phyloP scores from a whole-genome alignment of 2,113 vertebrate species.

The Natator depressus region DNA sequence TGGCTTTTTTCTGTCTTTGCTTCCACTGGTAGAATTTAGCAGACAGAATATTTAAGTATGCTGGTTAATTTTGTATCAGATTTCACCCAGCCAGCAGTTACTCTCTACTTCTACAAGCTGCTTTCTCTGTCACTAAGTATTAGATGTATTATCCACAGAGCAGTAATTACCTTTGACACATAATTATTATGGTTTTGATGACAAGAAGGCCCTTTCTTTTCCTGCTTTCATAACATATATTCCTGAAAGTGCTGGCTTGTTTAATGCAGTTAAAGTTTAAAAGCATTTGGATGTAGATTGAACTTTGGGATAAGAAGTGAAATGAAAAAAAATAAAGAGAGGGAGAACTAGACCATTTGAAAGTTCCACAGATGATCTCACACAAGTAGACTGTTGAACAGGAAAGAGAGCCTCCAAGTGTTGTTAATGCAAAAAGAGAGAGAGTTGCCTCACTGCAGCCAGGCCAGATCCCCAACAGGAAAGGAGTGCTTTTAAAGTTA shows the following conservation, averaged over 20 bases:
- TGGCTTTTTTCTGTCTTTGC: background rate
- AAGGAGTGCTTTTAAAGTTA: conserved; percentile 83
- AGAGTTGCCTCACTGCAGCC: conserved; percentile 53
- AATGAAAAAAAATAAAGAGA: conserved; percentile 64
- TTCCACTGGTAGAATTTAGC: conserved; percentile 67
- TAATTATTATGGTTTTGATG: conserved; percentile 91
- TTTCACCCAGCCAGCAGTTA: conserved; percentile 80
- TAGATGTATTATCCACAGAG: conserved; percentile 83
- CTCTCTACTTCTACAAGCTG: conserved; percentile 78
- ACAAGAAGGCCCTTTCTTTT: conserved; percentile 86
- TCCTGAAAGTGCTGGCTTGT: conserved; percentile 80
- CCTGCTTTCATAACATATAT: conserved; percentile 84
- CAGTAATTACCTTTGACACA: conserved; percentile 89
- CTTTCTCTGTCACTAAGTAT: conserved; percentile 83
- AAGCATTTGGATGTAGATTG: conserved; percentile 79
- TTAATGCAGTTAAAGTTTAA: conserved; percentile 79
- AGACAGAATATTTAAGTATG: conserved; percentile 59
- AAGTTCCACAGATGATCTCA: conserved; percentile 82
- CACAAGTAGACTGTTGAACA: conserved; percentile 57
- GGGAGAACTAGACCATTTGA: conserved; percentile 48
- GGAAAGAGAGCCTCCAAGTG: conserved; percentile 66
- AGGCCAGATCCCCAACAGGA: conserved; percentile 74
- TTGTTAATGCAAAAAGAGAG: conserved; percentile 50
- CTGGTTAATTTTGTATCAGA: conserved; percentile 81
- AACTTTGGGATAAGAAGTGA: conserved; percentile 69